Percentiles rank a stretch among this genome's conserved stretches.
Evolutionary conservation across 2,888 invertebrate genomes (phyloP).

Genomic region (Tipula confusa): DNA sequence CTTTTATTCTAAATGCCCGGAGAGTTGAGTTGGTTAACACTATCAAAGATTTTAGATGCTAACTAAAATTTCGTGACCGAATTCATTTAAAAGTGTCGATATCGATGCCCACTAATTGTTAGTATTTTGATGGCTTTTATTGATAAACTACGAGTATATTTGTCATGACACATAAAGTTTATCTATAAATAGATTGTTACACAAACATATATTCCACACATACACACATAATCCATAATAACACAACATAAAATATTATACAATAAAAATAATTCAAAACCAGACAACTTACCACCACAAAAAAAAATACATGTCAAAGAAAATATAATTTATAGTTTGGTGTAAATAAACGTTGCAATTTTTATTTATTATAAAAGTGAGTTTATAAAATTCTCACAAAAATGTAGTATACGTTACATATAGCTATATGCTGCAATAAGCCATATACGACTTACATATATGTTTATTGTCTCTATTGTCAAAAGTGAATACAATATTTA

Average conservation of each 20-base stretch:
- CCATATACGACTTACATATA: background rate
- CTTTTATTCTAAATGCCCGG: too few species aligned
- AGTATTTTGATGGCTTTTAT: background rate
- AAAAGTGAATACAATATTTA: background rate
- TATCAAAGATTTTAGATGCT: too few species aligned
- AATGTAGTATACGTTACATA: background rate
- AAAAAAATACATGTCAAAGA: background rate
- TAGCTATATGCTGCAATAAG: background rate
- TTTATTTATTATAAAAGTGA: background rate
- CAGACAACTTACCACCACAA: background rate
- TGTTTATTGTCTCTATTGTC: background rate
- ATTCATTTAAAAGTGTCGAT: too few species aligned
- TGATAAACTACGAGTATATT: background rate
- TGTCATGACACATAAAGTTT: background rate
- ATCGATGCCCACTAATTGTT: too few species aligned
- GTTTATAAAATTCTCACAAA: background rate
- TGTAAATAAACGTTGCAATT: background rate
- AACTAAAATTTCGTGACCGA: too few species aligned
- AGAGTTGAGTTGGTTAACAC: too few species aligned
- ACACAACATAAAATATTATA: background rate
- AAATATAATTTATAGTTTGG: constrained; percentile 12
- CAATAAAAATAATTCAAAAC: background rate
- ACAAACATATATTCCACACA: background rate
- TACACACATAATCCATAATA: background rate
- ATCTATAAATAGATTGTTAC: background rate